A percentile compares a stretch with the other conserved stretches of the same genome.
Conservation (phyloP, 2,113 vertebrate species). For the Brienomyrus brachyistius region DNA sequence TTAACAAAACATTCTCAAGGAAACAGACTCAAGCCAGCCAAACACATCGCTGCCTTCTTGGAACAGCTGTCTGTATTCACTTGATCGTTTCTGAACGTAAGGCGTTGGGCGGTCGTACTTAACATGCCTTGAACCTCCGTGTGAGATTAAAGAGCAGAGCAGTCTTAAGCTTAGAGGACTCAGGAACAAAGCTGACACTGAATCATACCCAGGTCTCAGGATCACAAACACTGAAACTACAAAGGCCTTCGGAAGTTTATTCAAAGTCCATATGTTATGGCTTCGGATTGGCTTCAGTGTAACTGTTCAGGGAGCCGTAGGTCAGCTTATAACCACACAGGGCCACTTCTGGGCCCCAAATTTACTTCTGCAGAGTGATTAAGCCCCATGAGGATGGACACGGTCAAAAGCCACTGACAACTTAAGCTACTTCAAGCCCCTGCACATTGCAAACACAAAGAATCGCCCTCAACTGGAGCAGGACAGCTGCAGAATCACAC, state of each 20-base stretch:
- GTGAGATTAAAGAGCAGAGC: background rate
- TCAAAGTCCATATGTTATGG: background rate
- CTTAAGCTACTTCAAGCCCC: background rate
- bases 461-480: background rate
- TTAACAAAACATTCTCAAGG: background rate
- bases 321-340: background rate
- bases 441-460: background rate
- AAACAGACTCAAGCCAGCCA: background rate
- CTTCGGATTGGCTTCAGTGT: background rate
- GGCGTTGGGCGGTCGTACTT: background rate
- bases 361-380: background rate
- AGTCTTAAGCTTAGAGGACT: conserved; percentile 6
- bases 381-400: background rate
- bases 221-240: background rate
- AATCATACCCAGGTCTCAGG: background rate
- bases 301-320: background rate
- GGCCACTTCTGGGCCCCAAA: background rate
- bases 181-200: background rate
- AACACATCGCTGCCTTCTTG: background rate
- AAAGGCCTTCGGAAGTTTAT: background rate
- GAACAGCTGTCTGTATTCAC: background rate
- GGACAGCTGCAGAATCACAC: background rate
- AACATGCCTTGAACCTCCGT: background rate
- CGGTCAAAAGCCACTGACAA: background rate
- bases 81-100: background rate